Conservation (phyloP, 2,888 invertebrate genomes). For the Petrolisthes manimaculis region DNA sequence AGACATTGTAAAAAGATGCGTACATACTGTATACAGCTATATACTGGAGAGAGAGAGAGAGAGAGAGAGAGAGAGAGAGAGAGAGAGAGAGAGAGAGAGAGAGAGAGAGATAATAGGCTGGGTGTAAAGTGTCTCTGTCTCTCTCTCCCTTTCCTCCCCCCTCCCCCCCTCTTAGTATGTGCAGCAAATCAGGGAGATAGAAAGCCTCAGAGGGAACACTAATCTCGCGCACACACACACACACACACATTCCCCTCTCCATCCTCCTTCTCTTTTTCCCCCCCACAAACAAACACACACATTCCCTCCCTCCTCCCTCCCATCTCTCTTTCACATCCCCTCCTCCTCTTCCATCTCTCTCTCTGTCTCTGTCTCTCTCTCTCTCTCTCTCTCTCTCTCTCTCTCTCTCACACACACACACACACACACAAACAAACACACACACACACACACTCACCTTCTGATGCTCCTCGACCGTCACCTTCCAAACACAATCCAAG, state of each 20-base stretch:
- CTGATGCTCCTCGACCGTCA: conserved; percentile 76
- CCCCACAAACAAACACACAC: conserved; percentile 78
- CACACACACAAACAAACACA: neutral
- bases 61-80: neutral
- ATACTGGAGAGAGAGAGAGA: neutral
- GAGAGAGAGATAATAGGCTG: neutral
- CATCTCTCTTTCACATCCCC: neutral
- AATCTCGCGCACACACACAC: neutral
- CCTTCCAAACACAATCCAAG: conserved; percentile 82
- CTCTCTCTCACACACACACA: neutral
- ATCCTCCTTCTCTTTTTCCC: neutral
- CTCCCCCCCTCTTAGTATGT: neutral
- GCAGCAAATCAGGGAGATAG: too few relatives aligned
- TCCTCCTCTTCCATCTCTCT: neutral
- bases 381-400: neutral
- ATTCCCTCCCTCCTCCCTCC: too few relatives aligned
- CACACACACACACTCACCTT: conserved; percentile 73
- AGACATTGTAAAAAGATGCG: neutral
- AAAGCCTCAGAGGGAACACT: neutral
- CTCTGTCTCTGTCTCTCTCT: neutral
- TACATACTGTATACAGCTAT: neutral
- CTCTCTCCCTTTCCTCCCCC: neutral
- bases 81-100: neutral
- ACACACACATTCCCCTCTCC: too few relatives aligned
- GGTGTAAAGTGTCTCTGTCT: neutral